Percentiles rank a stretch among this genome's conserved stretches.
These are phyloP conservation scores for Apostichopus parvimensis DNA, from an alignment of 35 echinoderm and acorn worm species.

Conservation along the genomic window DNA sequence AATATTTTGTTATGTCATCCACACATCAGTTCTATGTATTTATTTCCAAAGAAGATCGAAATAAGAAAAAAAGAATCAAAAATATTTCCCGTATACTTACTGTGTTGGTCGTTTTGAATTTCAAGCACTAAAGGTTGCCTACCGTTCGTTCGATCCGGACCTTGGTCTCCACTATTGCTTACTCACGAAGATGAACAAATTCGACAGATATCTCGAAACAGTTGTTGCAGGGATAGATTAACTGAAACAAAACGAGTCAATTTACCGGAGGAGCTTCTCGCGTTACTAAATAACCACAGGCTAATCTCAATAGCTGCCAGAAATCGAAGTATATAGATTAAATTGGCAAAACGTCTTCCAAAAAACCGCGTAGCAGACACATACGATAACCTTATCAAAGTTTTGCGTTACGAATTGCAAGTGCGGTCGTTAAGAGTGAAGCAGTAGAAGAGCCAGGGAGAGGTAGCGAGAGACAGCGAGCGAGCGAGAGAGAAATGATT, in stretches of 20 bases:
- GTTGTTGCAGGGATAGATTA: not conserved
- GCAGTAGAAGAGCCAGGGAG: too few species aligned
- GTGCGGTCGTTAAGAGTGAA: too few species aligned
- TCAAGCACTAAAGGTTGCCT: too few species aligned
- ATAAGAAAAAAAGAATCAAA: too few species aligned
- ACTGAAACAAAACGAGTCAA: not conserved
- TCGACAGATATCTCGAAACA: not conserved
- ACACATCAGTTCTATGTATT: too few species aligned
- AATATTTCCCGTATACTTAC: too few species aligned
- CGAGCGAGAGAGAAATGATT: not conserved
- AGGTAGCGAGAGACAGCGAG: not conserved
- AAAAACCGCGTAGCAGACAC: not conserved
- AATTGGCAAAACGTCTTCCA: not conserved
- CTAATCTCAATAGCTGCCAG: constrained; percentile 30
- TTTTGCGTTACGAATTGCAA: not conserved
- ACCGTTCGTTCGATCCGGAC: too few species aligned
- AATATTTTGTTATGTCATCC: too few species aligned
- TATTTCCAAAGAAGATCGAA: too few species aligned
- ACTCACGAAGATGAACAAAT: not conserved
- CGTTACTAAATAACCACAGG: constrained; percentile 35
- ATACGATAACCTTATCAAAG: not conserved
- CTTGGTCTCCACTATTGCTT: not conserved
- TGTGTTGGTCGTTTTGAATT: too few species aligned
- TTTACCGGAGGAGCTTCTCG: not conserved
- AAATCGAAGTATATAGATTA: constrained; percentile 35